Evolutionary conservation across 1,140 invertebrate genomes (phyloP).

Genomic region (Platyscapa corneri): DNA sequence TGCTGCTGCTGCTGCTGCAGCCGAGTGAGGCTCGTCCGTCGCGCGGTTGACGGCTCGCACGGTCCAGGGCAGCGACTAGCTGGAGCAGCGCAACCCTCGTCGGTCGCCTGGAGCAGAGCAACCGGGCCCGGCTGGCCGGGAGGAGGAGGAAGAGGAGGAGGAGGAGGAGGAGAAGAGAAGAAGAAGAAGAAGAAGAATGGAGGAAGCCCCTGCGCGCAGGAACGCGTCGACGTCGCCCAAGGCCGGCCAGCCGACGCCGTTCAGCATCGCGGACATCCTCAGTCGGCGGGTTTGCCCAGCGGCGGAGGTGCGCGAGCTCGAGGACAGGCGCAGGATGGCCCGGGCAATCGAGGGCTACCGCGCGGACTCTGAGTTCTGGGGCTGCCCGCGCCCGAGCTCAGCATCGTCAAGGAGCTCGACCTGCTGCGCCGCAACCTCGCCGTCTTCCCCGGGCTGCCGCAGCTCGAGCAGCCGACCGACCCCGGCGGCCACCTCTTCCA

Average conservation of each 20-base stretch:
- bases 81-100: not conserved
- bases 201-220: conserved; percentile 57
- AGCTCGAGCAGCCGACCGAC: not conserved
- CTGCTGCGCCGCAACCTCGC: conserved; percentile 64
- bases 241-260: conserved; percentile 67
- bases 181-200: not conserved
- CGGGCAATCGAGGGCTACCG: not conserved
- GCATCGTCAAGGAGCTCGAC: conserved; percentile 65
- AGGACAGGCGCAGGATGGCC: not conserved
- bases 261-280: conserved; percentile 72
- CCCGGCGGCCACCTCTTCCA: not conserved
- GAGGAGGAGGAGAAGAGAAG: too few species aligned
- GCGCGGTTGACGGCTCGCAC: too few species aligned
- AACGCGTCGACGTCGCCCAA: conserved; percentile 61
- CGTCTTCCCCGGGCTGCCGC: not conserved
- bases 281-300: conserved; percentile 46
- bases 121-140: not conserved
- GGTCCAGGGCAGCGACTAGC: too few species aligned
- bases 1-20: too few species aligned
- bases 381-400: conserved; percentile 63
- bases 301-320: not conserved
- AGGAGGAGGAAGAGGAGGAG: too few species aligned
- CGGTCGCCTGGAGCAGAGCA: not conserved
- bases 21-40: too few species aligned
- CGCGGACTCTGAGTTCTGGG: conserved; percentile 46